Conservation (phyloP, 2,113 vertebrate genomes). For the Neopipo cinnamomea region DNA sequence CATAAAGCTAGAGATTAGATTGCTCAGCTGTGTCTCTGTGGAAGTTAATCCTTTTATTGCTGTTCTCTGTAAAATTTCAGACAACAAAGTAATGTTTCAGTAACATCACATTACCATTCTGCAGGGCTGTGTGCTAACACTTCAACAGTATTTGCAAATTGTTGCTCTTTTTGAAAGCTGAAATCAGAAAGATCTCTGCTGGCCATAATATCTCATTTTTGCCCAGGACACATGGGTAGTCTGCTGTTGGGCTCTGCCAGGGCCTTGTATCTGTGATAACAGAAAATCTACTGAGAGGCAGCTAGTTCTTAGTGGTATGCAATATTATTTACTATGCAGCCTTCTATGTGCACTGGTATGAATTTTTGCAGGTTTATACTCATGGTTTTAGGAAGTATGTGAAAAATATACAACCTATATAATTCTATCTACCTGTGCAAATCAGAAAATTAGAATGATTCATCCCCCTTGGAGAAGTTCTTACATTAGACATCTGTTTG, state of each 20-base stretch:
- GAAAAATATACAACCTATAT: not conserved
- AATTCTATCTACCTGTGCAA: not conserved
- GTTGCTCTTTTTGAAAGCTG: not conserved
- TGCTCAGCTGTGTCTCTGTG: not conserved
- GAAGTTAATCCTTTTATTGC: constrained; percentile 33
- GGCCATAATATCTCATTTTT: not conserved
- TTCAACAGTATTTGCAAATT: not conserved
- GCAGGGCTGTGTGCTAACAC: not conserved
- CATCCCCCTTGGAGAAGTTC: not conserved
- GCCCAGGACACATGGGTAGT: not conserved
- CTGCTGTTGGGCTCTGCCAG: not conserved
- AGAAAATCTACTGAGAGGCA: not conserved
- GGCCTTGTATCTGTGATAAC: not conserved
- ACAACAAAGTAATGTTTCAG: not conserved
- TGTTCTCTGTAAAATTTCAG: not conserved
- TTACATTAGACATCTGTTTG: not conserved
- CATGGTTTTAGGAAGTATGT: not conserved
- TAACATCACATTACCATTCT: not conserved
- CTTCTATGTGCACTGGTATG: not conserved
- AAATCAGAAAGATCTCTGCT: not conserved
- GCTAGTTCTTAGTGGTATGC: not conserved
- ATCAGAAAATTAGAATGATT: not conserved
- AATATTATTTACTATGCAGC: not conserved
- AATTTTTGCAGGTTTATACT: not conserved
- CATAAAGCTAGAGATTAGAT: not conserved